A percentile compares a stretch with the other conserved stretches of the same genome.
Conservation (phyloP, 2,797 vertebrate genomes). For the Euthynnus affinis region DNA sequence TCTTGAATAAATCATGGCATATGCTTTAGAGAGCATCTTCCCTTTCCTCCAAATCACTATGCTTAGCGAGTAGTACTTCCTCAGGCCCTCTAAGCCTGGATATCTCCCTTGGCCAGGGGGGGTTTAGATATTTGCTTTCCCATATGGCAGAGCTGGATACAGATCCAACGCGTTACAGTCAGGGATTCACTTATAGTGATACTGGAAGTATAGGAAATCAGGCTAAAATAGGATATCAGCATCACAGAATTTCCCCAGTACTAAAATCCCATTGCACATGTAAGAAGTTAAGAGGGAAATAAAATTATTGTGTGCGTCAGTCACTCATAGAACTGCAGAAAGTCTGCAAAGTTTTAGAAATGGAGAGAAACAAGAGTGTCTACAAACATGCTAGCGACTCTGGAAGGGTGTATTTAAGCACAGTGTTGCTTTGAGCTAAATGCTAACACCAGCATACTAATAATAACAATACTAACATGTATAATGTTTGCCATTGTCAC, state of each 20-base stretch:
- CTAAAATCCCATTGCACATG: not conserved
- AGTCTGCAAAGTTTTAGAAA: not conserved
- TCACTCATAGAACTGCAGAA: not conserved
- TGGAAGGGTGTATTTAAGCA: no score
- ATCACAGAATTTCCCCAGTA: not conserved
- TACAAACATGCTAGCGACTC: no score
- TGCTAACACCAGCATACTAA: no score
- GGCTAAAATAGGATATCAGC: slow-evolving; percentile 12
- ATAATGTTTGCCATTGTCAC: no score
- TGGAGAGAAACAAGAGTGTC: no score
- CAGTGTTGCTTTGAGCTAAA: no score
- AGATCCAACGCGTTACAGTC: slow-evolving; percentile 31
- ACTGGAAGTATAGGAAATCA: slow-evolving; percentile 17
- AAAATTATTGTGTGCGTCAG: not conserved
- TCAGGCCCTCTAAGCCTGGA: slow-evolving; percentile 52
- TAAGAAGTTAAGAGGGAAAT: slow-evolving; percentile 19
- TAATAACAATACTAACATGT: no score
- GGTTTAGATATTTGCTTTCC: slow-evolving; percentile 61
- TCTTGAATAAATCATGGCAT: slow-evolving; percentile 59
- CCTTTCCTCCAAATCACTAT: slow-evolving; percentile 54
- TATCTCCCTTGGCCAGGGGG: slow-evolving; percentile 48
- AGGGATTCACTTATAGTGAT: slow-evolving; percentile 42
- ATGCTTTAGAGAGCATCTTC: slow-evolving; percentile 46
- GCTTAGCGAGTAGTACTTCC: slow-evolving; percentile 50
- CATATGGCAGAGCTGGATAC: slow-evolving; percentile 41